phyloP scores from a whole-genome alignment of 1,140 invertebrate genomes.

The Glomeris maerens region DNA sequence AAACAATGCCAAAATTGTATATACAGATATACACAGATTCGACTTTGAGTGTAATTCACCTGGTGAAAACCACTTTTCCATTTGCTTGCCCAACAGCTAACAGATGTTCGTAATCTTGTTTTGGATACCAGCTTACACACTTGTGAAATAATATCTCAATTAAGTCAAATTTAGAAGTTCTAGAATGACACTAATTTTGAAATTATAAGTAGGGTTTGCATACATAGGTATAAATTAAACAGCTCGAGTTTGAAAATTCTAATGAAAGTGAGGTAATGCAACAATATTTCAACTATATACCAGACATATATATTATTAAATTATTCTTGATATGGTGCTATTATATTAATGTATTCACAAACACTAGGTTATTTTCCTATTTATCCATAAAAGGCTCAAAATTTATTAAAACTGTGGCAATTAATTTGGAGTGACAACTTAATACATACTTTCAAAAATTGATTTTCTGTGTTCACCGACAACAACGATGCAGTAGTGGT shows the following conservation, averaged over 20 bases:
- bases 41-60: conserved; percentile 18
- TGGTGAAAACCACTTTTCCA: conserved; percentile 65
- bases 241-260: no score
- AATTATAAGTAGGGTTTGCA: not conserved
- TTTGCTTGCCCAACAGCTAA: conserved; percentile 70
- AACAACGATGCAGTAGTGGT: conserved; percentile 48
- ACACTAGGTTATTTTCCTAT: no score
- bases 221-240: not conserved
- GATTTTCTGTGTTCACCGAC: conserved; percentile 46
- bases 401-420: no score
- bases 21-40: not conserved
- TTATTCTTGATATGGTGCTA: no score
- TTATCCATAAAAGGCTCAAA: no score
- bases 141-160: conserved; percentile 33
- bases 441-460: conserved; percentile 33
- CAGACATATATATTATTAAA: no score
- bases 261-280: no score
- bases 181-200: not conserved
- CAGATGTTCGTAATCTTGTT: conserved; percentile 50
- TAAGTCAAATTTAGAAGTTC: conserved; percentile 4
- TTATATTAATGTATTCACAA: no score
- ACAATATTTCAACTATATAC: no score
- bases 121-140: conserved; percentile 62
- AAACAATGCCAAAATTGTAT: conserved; percentile 14
- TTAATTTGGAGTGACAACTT: no score